Conservation (phyloP, 1,140 invertebrate genomes). For the Campoletis sonorensis region DNA sequence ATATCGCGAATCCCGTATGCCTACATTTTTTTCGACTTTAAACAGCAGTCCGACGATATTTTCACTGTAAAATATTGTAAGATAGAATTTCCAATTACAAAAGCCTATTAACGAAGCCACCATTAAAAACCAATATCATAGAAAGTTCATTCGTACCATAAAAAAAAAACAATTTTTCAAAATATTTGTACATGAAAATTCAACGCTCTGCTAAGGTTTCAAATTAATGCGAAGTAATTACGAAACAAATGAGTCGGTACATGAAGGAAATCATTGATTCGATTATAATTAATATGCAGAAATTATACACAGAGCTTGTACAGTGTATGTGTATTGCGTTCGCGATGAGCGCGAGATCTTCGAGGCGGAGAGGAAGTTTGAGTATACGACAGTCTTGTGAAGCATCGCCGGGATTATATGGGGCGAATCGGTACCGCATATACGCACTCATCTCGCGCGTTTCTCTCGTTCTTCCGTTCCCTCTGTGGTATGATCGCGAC, state of each 20-base stretch:
- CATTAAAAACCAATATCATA: too few relatives aligned
- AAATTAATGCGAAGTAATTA: background rate
- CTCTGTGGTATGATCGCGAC: constrained; percentile 3
- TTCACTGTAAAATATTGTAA: too few relatives aligned
- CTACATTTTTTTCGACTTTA: too few relatives aligned
- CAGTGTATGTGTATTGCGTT: background rate
- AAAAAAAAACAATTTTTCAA: too few relatives aligned
- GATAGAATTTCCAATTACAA: too few relatives aligned
- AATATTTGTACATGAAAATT: too few relatives aligned
- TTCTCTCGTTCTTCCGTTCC: constrained; percentile 34
- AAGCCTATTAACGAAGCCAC: too few relatives aligned
- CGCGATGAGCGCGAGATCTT: constrained; percentile 60
- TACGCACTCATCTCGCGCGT: constrained; percentile 50
- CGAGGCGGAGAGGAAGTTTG: constrained; percentile 65
- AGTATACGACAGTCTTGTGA: constrained; percentile 55
- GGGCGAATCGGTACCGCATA: constrained; percentile 68
- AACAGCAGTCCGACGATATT: too few relatives aligned
- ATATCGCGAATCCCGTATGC: constrained; percentile 52
- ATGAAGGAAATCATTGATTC: background rate
- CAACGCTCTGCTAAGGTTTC: constrained; percentile 44
- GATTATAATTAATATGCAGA: background rate
- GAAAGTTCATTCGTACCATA: too few relatives aligned
- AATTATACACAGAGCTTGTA: constrained; percentile 22
- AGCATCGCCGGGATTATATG: constrained; percentile 74
- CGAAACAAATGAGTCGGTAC: background rate